Base-by-base conservation (phyloP, 2,113 vertebrate genomes). In the Ictidomys tridecemlineatus region DNA sequence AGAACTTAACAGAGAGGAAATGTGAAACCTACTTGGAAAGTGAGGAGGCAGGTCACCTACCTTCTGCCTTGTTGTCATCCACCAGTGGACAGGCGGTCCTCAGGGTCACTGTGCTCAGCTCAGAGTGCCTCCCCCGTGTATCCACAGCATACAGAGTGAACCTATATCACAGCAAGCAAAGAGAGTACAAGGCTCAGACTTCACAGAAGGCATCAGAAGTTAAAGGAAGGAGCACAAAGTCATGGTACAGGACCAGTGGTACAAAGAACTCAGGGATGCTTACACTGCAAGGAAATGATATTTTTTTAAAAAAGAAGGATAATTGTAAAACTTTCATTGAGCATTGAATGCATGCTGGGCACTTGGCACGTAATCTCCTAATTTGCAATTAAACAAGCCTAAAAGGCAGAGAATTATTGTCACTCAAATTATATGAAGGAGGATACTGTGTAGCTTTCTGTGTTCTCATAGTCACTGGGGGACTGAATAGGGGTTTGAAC, bases 31-130 rank as follows among this genome's bases (percentile, higher is more conserved):
- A 39, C 53, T 20, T 42, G 5, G 39, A 22, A 67, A 94, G 80
- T 0, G 0, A 89, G 91, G 61, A 0, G 4, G n/a, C 2, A 37
- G 65, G 48, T 7, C 67, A 97, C 98, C 65, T 98, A 99, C 99
- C 99, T 99, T 99, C 99, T 92, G 99, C 99, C 93, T 99, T 99
- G 96, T 99, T 99, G 98, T 99, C 99, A 2, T 99, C 99, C 58
- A 99, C 99, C 98, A 99, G 99, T 0, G 99, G 99, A 98, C 99
- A 99, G 30, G 99, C 99, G 0, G 99, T 99, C 91, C 99, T 99
- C 83, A 99, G 98, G 1, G 99, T 99, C 91, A 99, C 99, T 0
- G 99, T 99, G 98, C 99, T 99, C 34, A 99, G 98, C 86, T 99
- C 99, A 0, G 99, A 99, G 88, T 99, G 99, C 93, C 99, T 99